These are phyloP conservation scores for Saguinus imperator DNA, from an alignment of 2,113 vertebrate genomes.

Conservation along the genomic window DNA sequence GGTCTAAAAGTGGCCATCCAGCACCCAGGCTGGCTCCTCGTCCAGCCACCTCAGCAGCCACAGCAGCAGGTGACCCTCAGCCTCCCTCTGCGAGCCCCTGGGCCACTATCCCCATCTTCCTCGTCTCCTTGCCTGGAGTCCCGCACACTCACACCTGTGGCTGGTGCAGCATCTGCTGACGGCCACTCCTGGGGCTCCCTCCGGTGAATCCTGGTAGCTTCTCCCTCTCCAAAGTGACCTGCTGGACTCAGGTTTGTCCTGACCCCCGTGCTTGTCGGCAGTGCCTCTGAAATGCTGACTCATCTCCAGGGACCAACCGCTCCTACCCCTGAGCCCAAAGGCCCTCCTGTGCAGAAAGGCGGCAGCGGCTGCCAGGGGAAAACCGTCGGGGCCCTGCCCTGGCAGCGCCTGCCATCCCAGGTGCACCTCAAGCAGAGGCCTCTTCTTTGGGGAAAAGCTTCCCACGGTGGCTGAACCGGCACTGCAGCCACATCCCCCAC, in stretches of 20 bases:
- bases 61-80: accelerated
- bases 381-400: neutral
- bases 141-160: accelerated
- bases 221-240: neutral
- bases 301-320: neutral
- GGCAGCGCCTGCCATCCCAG: too few relatives aligned
- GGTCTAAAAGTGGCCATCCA: neutral
- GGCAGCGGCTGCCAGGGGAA: neutral
- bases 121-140: neutral
- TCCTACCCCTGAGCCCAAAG: neutral
- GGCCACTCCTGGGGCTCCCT: accelerated
- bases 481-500: accelerated
- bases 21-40: too few relatives aligned
- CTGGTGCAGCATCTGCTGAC: neutral
- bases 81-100: accelerated
- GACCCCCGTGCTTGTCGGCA: neutral
- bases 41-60: accelerated
- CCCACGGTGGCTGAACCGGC: neutral
- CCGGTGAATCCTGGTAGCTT: neutral
- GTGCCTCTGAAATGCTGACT: neutral
- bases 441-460: neutral
- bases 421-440: neutral
- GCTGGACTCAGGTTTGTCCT: neutral
- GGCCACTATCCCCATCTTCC: neutral
- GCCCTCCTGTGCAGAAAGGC: neutral